Evolutionary conservation across 2,888 invertebrate genomes (phyloP).

Genomic region (Caenorhabditis doughertyi): DNA sequence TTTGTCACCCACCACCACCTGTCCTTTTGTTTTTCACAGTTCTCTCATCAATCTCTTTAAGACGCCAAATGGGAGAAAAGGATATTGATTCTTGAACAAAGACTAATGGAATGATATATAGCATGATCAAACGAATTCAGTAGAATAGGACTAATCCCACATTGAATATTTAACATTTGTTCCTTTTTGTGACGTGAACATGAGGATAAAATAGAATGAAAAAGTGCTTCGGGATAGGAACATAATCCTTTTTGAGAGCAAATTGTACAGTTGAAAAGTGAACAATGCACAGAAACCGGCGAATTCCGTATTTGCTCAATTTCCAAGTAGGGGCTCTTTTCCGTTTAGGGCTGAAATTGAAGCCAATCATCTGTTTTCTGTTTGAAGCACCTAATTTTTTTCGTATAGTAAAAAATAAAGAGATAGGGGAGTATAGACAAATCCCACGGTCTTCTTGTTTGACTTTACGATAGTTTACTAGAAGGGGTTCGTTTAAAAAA

Average conservation of each 20-base stretch:
- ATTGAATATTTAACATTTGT: not conserved
- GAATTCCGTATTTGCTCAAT: conserved; percentile 44
- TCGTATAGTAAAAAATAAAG: conserved; percentile 41
- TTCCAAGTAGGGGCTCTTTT: not conserved
- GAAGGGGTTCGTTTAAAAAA: not conserved
- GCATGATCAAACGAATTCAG: not conserved
- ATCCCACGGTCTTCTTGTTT: conserved; percentile 27
- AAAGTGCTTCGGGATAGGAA: conserved; percentile 9
- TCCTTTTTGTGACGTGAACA: conserved; percentile 29
- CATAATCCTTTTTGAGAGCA: conserved; percentile 15
- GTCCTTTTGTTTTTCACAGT: conserved; percentile 8
- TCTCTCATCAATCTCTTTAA: conserved; percentile 6
- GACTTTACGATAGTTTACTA: not conserved
- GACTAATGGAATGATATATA: not conserved
- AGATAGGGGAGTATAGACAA: not conserved
- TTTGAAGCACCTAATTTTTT: conserved; percentile 21
- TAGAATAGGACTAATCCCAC: not conserved
- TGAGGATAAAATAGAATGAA: not conserved
- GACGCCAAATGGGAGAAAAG: not conserved
- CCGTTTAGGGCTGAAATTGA: conserved; percentile 19
- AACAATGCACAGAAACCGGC: conserved; percentile 40
- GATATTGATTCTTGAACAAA: not conserved
- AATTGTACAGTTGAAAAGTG: conserved; percentile 8
- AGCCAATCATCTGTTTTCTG: conserved; percentile 40
- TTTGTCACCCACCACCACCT: conserved; percentile 4